Base-by-base conservation (phyloP, 2,113 vertebrate species). In the Perca schrenkii region DNA sequence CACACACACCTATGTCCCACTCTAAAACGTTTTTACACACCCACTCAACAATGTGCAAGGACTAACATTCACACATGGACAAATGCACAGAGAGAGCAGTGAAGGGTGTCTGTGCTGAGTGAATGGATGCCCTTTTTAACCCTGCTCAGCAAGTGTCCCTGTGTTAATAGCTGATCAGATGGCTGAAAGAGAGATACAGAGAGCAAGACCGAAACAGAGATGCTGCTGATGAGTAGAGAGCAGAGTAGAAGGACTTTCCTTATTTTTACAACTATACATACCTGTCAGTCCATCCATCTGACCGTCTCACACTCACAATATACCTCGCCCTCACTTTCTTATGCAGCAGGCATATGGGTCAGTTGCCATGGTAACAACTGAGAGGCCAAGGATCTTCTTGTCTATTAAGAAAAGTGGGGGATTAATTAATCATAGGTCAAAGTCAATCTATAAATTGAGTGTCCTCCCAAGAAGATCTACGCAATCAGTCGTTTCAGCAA, bases 131-230 rank as follows among this genome's bases (percentile, higher is more conserved):
- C 96, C 97, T 96, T 96, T 97, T 97, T 97, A 97, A 97, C 97
- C 97, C 94, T 94, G 95, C 96, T 97, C 97, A 97, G 96, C 95
- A 96, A 97, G 96, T 95, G 94, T 96, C 78, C 84, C 89, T 84
- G 96, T 96, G 86, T 98, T 97, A 97, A 97, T 97, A 97, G 96
- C 97, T 97, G 96, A 97, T 97, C 96, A 97, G 96, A 96, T 95
- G 95, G 96, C 96, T 95, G 94, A 97, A 96, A 97, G 95, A 86
- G 94, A 28, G 66, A 56, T 40, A 19, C 25, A 72, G 53, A 52
- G 62, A 40, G 49, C 4, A 6, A 67, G 78, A 80, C 80, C 69
- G 68, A 64, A 53, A 53, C 46, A 43, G 80, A 83, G 74, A 73
- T 79, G 79, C 68, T 65, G 74, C 46, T 46, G 47, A 66, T 58